phyloP scores from a whole-genome alignment of 2,888 invertebrate species.

The Caenorhabditis sp. region DNA sequence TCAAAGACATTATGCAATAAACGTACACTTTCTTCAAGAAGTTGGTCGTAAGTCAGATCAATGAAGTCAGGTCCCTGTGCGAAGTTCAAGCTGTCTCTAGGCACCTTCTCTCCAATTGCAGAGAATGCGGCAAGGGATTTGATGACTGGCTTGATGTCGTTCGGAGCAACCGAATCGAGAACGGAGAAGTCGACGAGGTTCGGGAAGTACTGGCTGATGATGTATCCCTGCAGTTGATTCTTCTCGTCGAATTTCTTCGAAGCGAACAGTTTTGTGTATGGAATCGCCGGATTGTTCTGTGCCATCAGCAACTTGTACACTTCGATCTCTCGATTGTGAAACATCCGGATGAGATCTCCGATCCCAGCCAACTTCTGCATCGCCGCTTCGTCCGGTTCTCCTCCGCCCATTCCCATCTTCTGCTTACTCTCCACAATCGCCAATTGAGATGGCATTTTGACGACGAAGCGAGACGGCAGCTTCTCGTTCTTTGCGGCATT shows the following conservation, averaged over 20 bases:
- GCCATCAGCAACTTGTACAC: constrained; percentile 4
- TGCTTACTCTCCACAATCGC: neutral
- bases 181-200: neutral
- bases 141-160: neutral
- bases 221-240: constrained; percentile 16
- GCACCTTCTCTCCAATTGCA: constrained; percentile 5
- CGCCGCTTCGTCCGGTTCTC: neutral
- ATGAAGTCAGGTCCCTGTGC: constrained; percentile 1
- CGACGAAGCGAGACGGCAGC: neutral
- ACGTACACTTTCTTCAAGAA: neutral
- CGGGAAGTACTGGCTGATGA: constrained; percentile 19
- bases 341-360: constrained; percentile 4
- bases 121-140: neutral
- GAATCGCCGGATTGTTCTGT: constrained; percentile 13
- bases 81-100: neutral
- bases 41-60: constrained; percentile 1
- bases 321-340: constrained; percentile 14
- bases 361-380: constrained; percentile 6
- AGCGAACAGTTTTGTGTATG: constrained; percentile 5
- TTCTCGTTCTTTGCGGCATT: constrained; percentile 5
- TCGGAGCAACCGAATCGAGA: neutral
- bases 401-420: constrained; percentile 5
- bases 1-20: neutral
- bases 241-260: constrained; percentile 13
- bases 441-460: constrained; percentile 16